A percentile compares a stretch with the other conserved stretches of the same genome.
Conservation (phyloP, 2,797 vertebrate species). For the Spondyliosoma cantharus region DNA sequence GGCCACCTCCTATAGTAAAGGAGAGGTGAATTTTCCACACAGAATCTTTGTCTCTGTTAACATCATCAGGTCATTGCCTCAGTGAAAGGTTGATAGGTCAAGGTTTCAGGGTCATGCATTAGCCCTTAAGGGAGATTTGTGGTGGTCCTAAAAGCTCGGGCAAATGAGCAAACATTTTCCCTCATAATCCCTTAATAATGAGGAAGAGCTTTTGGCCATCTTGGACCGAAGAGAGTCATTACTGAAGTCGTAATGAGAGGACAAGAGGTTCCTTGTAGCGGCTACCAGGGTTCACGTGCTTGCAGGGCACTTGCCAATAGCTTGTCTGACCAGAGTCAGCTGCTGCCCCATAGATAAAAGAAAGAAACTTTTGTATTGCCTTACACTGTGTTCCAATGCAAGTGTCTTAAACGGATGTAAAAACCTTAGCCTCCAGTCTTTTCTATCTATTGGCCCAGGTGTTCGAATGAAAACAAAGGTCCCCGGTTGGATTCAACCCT, state of each 20-base stretch:
- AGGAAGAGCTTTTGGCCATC: conserved; percentile 38
- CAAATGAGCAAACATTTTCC: conserved; percentile 59
- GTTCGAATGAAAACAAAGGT: too few species aligned
- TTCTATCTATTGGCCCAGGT: background rate
- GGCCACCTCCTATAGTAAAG: background rate
- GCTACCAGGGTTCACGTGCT: conserved; percentile 47
- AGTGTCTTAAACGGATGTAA: conserved; percentile 25
- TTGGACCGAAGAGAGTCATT: conserved; percentile 48
- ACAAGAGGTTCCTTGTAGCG: conserved; percentile 64
- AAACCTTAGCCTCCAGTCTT: conserved; percentile 13
- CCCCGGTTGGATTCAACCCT: background rate
- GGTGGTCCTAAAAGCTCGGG: conserved; percentile 28
- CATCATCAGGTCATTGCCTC: conserved; percentile 26
- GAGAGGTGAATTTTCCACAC: conserved; percentile 11
- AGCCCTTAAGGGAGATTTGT: conserved; percentile 15
- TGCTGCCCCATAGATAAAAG: conserved; percentile 32
- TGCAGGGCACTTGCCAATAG: conserved; percentile 28
- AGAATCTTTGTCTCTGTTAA: conserved; percentile 48
- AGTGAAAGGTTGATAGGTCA: conserved; percentile 15
- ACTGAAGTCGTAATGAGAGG: conserved; percentile 41
- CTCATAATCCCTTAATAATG: conserved; percentile 60
- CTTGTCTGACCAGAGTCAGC: conserved; percentile 43
- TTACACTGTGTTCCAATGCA: conserved; percentile 20
- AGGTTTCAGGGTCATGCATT: conserved; percentile 36
- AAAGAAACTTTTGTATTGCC: conserved; percentile 52